These are phyloP conservation scores for Aix galericulata DNA, from an alignment of 2,113 vertebrate genomes.

Conservation along the genomic window DNA sequence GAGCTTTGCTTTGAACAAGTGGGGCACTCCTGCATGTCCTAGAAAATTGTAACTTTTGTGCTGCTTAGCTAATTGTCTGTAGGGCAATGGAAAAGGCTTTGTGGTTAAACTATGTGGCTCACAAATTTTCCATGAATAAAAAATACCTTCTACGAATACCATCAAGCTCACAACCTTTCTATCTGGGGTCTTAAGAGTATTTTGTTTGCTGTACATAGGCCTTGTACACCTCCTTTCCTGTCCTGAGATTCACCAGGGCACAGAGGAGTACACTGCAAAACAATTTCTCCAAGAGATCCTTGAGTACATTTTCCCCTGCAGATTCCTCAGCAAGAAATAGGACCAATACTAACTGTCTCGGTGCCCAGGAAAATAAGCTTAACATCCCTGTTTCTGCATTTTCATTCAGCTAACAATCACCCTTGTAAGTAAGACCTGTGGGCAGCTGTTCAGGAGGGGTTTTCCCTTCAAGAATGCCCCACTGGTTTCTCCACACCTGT, in stretches of 20 bases:
- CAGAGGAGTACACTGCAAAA: background rate
- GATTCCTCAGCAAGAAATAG: background rate
- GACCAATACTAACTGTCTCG: background rate
- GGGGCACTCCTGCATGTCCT: background rate
- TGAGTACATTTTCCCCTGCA: background rate
- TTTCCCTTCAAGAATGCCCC: background rate
- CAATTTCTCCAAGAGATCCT: background rate
- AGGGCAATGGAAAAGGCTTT: background rate
- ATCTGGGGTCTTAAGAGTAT: background rate
- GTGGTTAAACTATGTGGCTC: background rate
- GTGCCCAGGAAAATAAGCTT: background rate
- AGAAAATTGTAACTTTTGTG: background rate
- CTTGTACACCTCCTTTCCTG: background rate
- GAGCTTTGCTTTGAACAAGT: background rate
- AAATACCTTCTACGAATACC: background rate
- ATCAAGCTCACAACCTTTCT: background rate
- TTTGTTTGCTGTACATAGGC: background rate
- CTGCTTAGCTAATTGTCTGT: background rate
- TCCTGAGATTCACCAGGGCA: background rate
- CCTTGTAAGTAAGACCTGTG: background rate
- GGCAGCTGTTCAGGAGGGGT: background rate
- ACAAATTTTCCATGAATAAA: background rate
- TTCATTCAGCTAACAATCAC: background rate
- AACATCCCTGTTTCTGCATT: background rate
- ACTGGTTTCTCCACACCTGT: background rate